Evolutionary conservation across 2,113 vertebrate species (phyloP), one percentile per base, ranked within the genome.

Genomic region (Pedetes capensis): DNA sequence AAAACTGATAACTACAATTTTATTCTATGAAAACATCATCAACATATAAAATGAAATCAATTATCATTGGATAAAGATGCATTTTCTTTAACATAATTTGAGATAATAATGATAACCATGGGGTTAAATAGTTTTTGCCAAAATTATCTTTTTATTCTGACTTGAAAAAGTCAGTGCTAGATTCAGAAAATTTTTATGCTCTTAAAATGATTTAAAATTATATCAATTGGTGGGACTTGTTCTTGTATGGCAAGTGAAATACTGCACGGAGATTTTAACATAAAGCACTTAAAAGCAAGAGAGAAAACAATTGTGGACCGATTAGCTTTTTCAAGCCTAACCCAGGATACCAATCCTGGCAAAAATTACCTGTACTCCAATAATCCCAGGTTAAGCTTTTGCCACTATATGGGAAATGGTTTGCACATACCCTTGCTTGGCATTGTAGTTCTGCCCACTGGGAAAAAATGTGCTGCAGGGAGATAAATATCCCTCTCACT

Each of bases 401-500:
- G 93, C 93, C 96, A 98, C n/a, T n/a, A n/a, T n/a, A n/a, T n/a
- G n/a, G n/a, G n/a, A n/a, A n/a, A n/a, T n/a, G n/a, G n/a, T n/a
- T n/a, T n/a, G n/a, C n/a, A n/a, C n/a, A n/a, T n/a, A n/a, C n/a
- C n/a, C n/a, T n/a, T n/a, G n/a, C n/a, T n/a, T n/a, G n/a, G n/a
- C n/a, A n/a, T n/a, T n/a, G n/a, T n/a, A n/a, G 94, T 88, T 96
- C 93, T 97, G 92, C 95, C 97, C 95, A 82, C 75, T 93, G 97
- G 95, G 88, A 97, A 89, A 72, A 97, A 10, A 20, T 96, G 95
- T 97, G 95, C 89, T 98, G 89, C 92, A 97, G 96, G 87, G 97
- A 98, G 96, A 98, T 98, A 98, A 98, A 98, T 98, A 97, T 97
- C 94, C 96, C 98, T 98, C 97, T 96, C 97, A 94, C 98, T 98